Conservation (phyloP, 2,797 vertebrate species). For the Pipistrellus nathusii region DNA sequence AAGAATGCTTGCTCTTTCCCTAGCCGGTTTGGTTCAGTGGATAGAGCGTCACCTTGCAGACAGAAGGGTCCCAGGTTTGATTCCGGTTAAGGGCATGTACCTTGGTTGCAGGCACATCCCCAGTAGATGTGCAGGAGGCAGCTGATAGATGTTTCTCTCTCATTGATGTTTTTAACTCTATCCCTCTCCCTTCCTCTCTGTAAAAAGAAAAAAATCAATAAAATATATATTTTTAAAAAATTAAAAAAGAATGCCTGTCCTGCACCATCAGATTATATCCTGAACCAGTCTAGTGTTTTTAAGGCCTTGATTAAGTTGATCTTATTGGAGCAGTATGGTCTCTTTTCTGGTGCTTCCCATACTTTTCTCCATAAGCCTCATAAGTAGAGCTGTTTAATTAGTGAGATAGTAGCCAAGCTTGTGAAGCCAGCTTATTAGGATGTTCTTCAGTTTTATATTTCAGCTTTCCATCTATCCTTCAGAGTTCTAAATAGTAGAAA, state of each 20-base stretch:
- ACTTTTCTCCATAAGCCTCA: neutral
- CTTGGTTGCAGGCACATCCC: too few species aligned
- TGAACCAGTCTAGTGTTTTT: neutral
- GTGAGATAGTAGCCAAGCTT: neutral
- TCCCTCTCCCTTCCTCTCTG: too few species aligned
- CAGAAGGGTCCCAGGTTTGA: too few species aligned
- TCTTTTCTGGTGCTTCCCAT: neutral
- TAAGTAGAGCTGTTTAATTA: neutral
- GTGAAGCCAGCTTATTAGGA: neutral
- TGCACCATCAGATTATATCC: neutral
- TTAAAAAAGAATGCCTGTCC: neutral
- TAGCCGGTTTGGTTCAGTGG: too few species aligned
- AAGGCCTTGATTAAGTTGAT: neutral
- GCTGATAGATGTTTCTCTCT: too few species aligned
- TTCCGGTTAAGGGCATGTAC: too few species aligned
- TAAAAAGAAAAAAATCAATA: too few species aligned
- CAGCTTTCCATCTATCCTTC: neutral
- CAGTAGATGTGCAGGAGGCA: too few species aligned
- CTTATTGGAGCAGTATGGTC: neutral
- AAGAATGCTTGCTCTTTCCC: neutral
- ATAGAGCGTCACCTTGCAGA: too few species aligned
- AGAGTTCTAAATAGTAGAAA: neutral
- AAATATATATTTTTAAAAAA: too few species aligned
- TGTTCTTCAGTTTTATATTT: conserved; percentile 34
- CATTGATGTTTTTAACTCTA: too few species aligned